Evolutionary conservation across 1,140 invertebrate genomes (phyloP).

Genomic region (Lycorma delicatula): DNA sequence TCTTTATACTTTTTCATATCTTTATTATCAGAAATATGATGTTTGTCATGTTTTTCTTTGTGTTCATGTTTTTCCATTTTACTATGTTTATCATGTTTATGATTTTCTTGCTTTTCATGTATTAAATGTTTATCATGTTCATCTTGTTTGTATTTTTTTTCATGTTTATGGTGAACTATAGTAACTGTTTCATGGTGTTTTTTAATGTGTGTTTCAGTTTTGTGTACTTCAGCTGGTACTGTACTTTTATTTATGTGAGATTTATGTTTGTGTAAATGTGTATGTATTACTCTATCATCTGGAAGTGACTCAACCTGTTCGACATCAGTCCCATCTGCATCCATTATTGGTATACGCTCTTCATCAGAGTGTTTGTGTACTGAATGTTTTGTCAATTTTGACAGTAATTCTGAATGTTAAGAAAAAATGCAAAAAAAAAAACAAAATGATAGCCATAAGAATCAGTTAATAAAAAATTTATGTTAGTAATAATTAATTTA

Average conservation of each 20-base stretch:
- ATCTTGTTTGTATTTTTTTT: not conserved
- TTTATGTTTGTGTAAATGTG: not conserved
- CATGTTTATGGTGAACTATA: not conserved
- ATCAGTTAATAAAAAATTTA: no score
- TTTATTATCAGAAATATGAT: not conserved
- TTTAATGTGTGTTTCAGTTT: not conserved
- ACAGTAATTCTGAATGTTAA: slow-evolving; percentile 19
- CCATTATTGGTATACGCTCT: not conserved
- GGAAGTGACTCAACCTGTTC: not conserved
- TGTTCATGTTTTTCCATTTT: not conserved
- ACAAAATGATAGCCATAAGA: no score
- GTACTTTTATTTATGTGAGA: not conserved
- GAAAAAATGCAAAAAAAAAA: no score
- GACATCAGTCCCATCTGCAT: not conserved
- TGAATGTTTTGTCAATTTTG: not conserved
- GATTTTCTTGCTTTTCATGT: not conserved
- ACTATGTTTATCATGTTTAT: not conserved
- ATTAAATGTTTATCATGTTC: not conserved
- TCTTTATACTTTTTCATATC: slow-evolving; percentile 29
- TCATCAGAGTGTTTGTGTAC: not conserved
- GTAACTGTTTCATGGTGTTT: no score
- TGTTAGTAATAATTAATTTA: no score
- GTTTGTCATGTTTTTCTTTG: no score
- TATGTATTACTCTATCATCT: not conserved
- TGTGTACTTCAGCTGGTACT: not conserved